phyloP scores from a whole-genome alignment of 2,113 vertebrate species.

The Dryoscopus gambensis region DNA sequence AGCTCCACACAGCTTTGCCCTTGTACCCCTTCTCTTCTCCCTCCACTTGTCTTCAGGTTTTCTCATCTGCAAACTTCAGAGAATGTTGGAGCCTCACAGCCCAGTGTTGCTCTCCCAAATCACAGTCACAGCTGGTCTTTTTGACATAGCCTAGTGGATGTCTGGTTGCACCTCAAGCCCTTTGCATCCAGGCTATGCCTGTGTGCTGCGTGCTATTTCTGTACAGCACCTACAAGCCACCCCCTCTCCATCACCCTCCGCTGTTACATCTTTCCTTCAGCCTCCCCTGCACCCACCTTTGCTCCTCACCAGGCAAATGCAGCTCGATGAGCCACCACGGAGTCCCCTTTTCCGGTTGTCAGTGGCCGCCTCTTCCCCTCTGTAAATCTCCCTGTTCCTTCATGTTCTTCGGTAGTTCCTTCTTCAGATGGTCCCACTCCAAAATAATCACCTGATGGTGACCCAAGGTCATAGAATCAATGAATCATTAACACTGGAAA shows the following conservation, averaged over 20 bases:
- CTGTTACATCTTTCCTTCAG: neutral
- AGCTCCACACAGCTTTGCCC: neutral
- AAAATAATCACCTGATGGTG: neutral
- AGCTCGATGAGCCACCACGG: neutral
- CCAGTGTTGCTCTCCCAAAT: accelerated
- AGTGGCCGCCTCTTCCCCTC: neutral
- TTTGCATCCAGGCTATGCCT: neutral
- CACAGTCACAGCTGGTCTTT: neutral
- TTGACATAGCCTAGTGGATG: neutral
- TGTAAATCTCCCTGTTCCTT: neutral
- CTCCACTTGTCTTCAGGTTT: neutral
- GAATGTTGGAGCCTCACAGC: neutral
- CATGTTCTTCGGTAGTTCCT: neutral
- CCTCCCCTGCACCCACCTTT: neutral
- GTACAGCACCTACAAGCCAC: neutral
- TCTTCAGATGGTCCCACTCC: neutral
- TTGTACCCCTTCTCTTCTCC: neutral
- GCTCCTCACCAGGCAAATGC: neutral
- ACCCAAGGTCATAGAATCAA: neutral
- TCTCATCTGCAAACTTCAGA: neutral
- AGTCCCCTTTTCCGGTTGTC: neutral
- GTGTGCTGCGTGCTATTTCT: neutral
- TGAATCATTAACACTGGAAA: neutral
- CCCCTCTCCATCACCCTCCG: neutral
- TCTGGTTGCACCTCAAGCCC: neutral